Evolutionary conservation across 2,888 invertebrate species (phyloP).

Genomic region (Torymus texanus): DNA sequence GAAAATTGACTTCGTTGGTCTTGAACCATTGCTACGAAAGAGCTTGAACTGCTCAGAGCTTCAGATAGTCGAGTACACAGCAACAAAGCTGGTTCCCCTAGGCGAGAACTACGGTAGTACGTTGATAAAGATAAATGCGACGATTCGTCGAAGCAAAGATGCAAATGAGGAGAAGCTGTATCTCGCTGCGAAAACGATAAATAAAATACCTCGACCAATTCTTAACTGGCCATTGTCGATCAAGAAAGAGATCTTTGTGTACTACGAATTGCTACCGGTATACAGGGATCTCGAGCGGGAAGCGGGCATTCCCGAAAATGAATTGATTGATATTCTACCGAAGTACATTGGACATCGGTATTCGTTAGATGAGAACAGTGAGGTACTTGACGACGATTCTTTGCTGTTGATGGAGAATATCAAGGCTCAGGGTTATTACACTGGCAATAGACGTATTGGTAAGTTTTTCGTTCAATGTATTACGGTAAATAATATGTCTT

Average conservation of each 20-base stretch:
- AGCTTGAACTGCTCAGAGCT: not conserved
- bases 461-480: constrained; percentile 7
- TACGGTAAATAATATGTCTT: not conserved
- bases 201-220: constrained; percentile 76
- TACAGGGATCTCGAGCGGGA: constrained; percentile 75
- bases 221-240: constrained; percentile 78
- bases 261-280: constrained; percentile 76
- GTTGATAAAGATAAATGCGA: constrained; percentile 73
- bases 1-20: not conserved
- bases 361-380: constrained; percentile 64
- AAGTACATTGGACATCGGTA: constrained; percentile 78
- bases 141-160: constrained; percentile 53
- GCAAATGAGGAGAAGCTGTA: constrained; percentile 71
- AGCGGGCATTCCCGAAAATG: constrained; percentile 2
- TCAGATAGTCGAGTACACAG: not conserved
- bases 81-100: not conserved
- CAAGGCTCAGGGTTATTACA: constrained; percentile 76
- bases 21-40: constrained; percentile 27
- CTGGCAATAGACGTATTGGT: constrained; percentile 76
- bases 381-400: constrained; percentile 77
- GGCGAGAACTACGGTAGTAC: constrained; percentile 81
- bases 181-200: constrained; percentile 79
- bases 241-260: constrained; percentile 78
- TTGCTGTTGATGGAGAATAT: constrained; percentile 79
- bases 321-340: constrained; percentile 76